Evolutionary conservation across 2,888 invertebrate genomes (phyloP).

Genomic region (Patella ulyssiponensis): DNA sequence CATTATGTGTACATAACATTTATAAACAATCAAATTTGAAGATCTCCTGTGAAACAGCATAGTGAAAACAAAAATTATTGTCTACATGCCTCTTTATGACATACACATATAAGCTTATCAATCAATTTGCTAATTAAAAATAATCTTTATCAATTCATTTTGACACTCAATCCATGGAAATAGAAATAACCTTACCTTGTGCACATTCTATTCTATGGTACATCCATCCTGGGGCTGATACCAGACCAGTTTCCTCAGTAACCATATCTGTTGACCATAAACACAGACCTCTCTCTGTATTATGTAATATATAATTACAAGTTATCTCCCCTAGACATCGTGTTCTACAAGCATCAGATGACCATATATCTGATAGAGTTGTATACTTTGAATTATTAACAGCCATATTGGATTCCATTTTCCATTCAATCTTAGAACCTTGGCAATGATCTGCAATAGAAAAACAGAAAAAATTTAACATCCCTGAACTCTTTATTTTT

Average conservation of each 20-base stretch:
- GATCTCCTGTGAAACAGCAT: too few relatives aligned
- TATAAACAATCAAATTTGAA: too few relatives aligned
- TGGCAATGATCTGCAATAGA: constrained; percentile 32
- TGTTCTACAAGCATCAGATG: constrained; percentile 33
- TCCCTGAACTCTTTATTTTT: not conserved
- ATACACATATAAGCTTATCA: too few relatives aligned
- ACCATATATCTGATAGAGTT: constrained; percentile 37
- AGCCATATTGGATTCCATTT: constrained; percentile 17
- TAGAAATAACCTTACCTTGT: constrained; percentile 11
- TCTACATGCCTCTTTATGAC: too few relatives aligned
- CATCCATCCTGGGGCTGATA: constrained; percentile 24
- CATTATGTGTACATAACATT: too few relatives aligned
- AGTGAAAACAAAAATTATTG: too few relatives aligned
- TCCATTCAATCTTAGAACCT: constrained; percentile 27
- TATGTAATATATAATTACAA: constrained; percentile 41
- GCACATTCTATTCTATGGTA: constrained; percentile 21
- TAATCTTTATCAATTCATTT: too few relatives aligned
- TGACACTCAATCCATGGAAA: too few relatives aligned
- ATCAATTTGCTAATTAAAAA: too few relatives aligned
- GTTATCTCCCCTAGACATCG: constrained; percentile 30
- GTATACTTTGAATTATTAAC: constrained; percentile 15
- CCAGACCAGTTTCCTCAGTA: constrained; percentile 1
- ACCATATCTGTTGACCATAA: constrained; percentile 25
- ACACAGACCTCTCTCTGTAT: constrained; percentile 38
- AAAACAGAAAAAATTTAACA: not conserved